Conservation (phyloP, 2,797 vertebrate species). For the Urophycis tenuis region DNA sequence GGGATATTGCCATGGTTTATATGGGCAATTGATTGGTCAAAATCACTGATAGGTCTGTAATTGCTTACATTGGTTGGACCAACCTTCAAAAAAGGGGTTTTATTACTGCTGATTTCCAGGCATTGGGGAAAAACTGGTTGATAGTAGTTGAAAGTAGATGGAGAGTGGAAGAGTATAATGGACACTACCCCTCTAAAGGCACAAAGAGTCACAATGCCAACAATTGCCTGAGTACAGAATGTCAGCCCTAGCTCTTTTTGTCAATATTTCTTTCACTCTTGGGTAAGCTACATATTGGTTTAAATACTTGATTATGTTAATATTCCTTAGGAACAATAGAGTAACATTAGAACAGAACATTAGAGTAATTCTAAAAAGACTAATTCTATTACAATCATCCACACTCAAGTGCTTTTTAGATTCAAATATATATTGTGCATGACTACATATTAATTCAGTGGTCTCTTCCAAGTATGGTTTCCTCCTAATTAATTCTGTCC, state of each 20-base stretch:
- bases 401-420: not conserved
- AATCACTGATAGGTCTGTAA: not conserved
- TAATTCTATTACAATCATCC: not conserved
- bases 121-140: not conserved
- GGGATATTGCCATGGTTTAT: not conserved
- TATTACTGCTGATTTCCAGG: not conserved
- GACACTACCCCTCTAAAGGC: constrained; percentile 29
- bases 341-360: not conserved
- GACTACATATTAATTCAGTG: not conserved
- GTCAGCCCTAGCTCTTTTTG: constrained; percentile 32
- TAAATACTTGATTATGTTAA: not conserved
- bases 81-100: too few species aligned
- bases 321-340: not conserved
- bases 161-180: constrained; percentile 16
- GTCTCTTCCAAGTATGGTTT: not conserved
- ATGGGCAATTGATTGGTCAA: not conserved
- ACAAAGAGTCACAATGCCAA: constrained; percentile 37
- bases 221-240: constrained; percentile 49
- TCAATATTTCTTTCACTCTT: constrained; percentile 14
- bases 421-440: not conserved
- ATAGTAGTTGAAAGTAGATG: constrained; percentile 12
- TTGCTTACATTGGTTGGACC: not conserved
- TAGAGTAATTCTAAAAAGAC: too few species aligned
- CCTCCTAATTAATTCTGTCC: not conserved
- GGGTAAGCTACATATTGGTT: not conserved